Evolutionary conservation across 2,797 vertebrate species (phyloP).

Genomic region (Tragopan temminckii): DNA sequence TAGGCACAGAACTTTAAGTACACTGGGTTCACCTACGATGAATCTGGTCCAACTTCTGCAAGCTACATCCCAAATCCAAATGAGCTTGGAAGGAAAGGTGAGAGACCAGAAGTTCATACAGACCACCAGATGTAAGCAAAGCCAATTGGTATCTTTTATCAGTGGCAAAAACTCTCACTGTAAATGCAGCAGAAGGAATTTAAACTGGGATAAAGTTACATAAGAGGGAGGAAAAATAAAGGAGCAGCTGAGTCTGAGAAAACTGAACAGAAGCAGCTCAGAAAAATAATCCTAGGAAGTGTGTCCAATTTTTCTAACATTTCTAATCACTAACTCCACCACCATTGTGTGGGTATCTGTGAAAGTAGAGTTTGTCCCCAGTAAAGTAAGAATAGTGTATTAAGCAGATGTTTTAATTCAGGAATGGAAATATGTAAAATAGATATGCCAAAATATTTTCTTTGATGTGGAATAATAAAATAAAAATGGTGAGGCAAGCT

Average conservation of each 20-base stretch:
- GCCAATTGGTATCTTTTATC: neutral
- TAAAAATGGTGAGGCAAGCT: neutral
- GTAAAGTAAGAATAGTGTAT: neutral
- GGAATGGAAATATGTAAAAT: constrained; percentile 40
- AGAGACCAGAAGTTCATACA: neutral
- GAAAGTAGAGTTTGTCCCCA: constrained; percentile 41
- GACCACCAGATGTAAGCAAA: neutral
- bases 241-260: neutral
- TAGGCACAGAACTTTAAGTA: neutral
- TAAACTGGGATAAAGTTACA: neutral
- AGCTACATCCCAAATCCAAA: neutral
- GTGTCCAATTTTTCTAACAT: constrained; percentile 66
- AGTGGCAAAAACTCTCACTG: neutral
- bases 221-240: neutral
- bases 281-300: constrained; percentile 53
- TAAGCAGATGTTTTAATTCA: constrained; percentile 54
- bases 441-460: constrained; percentile 56
- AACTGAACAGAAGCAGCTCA: constrained; percentile 33
- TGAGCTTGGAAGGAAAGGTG: neutral
- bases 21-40: neutral
- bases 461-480: constrained; percentile 68
- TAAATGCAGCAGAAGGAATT: constrained; percentile 22
- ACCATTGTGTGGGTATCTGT: neutral
- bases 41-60: neutral
- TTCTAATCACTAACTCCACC: constrained; percentile 54